phyloP scores from a whole-genome alignment of 2,113 vertebrate species.

The Hippocampus zosterae region DNA sequence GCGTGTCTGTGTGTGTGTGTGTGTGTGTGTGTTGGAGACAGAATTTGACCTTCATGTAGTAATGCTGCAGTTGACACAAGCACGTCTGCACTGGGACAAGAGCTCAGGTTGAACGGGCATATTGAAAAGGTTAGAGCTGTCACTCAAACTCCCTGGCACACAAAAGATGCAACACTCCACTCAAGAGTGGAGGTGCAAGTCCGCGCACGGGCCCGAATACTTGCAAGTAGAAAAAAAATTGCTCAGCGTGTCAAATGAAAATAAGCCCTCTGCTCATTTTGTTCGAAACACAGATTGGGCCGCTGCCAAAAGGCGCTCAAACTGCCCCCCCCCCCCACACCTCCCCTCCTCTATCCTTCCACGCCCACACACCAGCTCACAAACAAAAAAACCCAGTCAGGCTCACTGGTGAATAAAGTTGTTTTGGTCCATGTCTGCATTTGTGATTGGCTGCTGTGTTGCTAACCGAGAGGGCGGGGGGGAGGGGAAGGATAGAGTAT shows the following conservation, averaged over 20 bases:
- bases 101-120: slow-evolving; percentile 71
- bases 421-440: slow-evolving; percentile 70
- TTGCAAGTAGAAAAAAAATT: slow-evolving; percentile 37
- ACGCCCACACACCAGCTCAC: slow-evolving; percentile 27
- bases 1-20: background rate
- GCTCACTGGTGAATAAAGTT: slow-evolving; percentile 68
- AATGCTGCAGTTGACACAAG: slow-evolving; percentile 71
- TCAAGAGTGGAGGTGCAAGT: slow-evolving; percentile 13
- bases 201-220: slow-evolving; percentile 20
- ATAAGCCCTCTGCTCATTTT: slow-evolving; percentile 50
- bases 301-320: slow-evolving; percentile 60
- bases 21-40: slow-evolving; percentile 28
- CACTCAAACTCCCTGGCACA: slow-evolving; percentile 58
- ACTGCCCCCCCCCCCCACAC: slow-evolving; percentile 15
- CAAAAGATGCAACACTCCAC: slow-evolving; percentile 25
- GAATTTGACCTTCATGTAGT: slow-evolving; percentile 74
- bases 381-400: slow-evolving; percentile 37
- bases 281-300: slow-evolving; percentile 45
- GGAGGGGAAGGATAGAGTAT: too few relatives aligned
- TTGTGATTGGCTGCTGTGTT: slow-evolving; percentile 72
- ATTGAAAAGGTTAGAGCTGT: slow-evolving; percentile 78
- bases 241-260: slow-evolving; percentile 69
- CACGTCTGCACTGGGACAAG: slow-evolving; percentile 68
- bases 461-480: slow-evolving; percentile 55
- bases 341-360: background rate